A percentile compares a stretch with the other conserved stretches of the same genome.
phyloP scores from a whole-genome alignment of 2,113 vertebrate genomes.

The Crotalus helleri region DNA sequence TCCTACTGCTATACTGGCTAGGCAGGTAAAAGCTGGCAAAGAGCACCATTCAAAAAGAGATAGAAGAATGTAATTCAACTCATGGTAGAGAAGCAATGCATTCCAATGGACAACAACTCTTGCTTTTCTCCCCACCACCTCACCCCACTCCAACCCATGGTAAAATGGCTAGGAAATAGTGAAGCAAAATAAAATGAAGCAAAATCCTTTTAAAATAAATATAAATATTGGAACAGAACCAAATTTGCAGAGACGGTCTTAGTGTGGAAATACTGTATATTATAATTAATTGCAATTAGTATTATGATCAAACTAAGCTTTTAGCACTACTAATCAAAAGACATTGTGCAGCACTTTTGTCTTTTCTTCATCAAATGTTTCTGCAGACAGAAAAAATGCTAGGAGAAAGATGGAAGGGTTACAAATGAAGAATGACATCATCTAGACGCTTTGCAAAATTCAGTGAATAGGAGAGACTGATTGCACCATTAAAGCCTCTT shows the following conservation, averaged over 20 bases:
- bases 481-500: not conserved
- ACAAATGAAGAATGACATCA: not conserved
- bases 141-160: not conserved
- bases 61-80: not conserved
- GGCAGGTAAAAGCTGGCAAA: not conserved
- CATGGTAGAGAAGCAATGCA: not conserved
- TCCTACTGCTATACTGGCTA: not conserved
- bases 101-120: constrained; percentile 30
- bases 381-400: not conserved
- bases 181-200: constrained; percentile 1
- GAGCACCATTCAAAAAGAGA: not conserved
- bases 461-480: not conserved
- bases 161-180: not conserved
- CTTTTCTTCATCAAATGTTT: not conserved
- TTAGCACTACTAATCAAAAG: not conserved
- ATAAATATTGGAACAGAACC: constrained; percentile 45
- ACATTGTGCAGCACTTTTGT: not conserved
- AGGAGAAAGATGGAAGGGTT: not conserved
- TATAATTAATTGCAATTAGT: constrained; percentile 63
- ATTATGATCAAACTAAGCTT: constrained; percentile 34
- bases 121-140: not conserved
- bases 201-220: constrained; percentile 50
- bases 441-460: not conserved
- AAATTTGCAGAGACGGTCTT: constrained; percentile 41
- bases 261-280: constrained; percentile 37